Evolutionary conservation across 2,797 vertebrate genomes (phyloP), one percentile per base, ranked within the genome.

Genomic region (Benthosema pterotum): DNA sequence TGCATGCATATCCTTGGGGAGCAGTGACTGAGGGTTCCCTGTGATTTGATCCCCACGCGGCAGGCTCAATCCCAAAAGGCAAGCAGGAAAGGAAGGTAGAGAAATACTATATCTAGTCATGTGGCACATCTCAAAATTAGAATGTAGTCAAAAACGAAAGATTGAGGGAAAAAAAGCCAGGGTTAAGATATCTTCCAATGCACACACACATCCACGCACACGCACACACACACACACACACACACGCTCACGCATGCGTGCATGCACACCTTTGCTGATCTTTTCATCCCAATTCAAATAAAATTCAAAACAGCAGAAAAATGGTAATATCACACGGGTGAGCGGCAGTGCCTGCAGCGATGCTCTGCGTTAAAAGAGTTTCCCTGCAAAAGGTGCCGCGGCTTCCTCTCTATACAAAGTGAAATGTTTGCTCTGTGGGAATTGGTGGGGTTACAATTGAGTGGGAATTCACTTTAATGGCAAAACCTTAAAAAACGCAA

Each of bases 201-300:
- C 32, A 77, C 57, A 15, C 71, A 76, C 70, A 84, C 70, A 54
- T 71, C 61, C 60, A 60, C 32, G 11, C 32, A 38, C 32, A 77
- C 57, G n/a, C 71, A 77, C 70, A 84, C 70, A 54, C 72, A 63
- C 60, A 60, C 32, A 32, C 32, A 32, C 32, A 77, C 57, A 15
- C 71, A 77, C 70, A 84, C 69, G 51, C 72, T 61, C 60, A 60
- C 32, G 9, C 32, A 32, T 8, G 76, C 57, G n/a, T 69, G 76
- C 70, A 84, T 67, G 51, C 72, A 63, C 57, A 60, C 66, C 78
- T 80, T 71, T 70, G 71, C 63, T 75, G 60, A 84, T 87, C 87
- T 80, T 91, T 89, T 89, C 84, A 91, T 91, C 84, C 85, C 79
- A 86, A 88, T 88, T 92, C 88, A 89, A 91, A 91, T 87, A 90